Percentiles rank a stretch among this genome's conserved stretches.
Evolutionary conservation across 2,113 vertebrate species (phyloP).

Genomic region (Tychaedon coryphoeus): DNA sequence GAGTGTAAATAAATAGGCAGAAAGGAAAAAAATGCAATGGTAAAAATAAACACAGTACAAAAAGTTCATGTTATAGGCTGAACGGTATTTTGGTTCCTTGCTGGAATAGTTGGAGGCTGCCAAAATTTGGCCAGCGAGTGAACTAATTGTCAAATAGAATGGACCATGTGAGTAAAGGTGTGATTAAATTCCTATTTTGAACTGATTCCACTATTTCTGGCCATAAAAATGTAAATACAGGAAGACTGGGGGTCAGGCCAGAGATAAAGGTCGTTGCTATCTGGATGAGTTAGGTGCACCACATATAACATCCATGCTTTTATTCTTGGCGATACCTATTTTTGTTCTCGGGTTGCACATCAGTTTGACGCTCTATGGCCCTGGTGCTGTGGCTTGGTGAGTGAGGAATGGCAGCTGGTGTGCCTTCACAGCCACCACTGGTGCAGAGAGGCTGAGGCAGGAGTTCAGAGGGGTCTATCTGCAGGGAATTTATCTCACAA

Average conservation of each 20-base stretch:
- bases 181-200: background rate
- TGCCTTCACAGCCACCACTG: background rate
- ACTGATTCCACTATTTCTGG: background rate
- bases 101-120: background rate
- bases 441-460: background rate
- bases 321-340: background rate
- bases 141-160: background rate
- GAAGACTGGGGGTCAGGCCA: background rate
- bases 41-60: background rate
- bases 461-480: background rate
- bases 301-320: background rate
- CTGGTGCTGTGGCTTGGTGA: background rate
- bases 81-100: background rate
- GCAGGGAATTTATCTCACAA: background rate
- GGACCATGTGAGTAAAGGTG: background rate
- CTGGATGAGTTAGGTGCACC: background rate
- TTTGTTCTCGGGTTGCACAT: background rate
- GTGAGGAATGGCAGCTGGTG: background rate
- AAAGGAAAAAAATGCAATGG: background rate
- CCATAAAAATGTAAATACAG: background rate
- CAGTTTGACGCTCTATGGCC: background rate
- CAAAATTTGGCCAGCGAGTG: background rate
- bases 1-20: background rate
- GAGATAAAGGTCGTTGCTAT: background rate
- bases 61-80: background rate